Evolutionary conservation across 2,888 invertebrate species (phyloP), one percentile per base, ranked within the genome.

Genomic region (Phymatocera aterrima): DNA sequence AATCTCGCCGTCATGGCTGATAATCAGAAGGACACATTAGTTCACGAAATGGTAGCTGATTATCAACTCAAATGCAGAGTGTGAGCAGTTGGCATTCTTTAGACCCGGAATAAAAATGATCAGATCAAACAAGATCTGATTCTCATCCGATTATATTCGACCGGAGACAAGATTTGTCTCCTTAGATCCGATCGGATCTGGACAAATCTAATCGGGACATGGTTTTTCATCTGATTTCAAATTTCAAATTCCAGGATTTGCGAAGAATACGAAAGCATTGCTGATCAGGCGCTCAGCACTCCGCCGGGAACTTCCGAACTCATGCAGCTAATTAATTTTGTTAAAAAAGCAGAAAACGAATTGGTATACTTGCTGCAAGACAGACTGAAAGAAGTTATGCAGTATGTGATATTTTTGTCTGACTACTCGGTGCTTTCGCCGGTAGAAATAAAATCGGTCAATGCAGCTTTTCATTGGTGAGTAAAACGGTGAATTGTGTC

Each of bases 391-490:
- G 92, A 93, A 77, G 93, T 94, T 5, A 91, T 96, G 92, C 91
- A 92, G 78, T 96, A 96, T 85, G 95, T 98, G 72, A 90, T 95
- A 68, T 98, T 97, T 91, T 91, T 98, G 8, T 95, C 96, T 4
- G 97, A 98, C 90, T 96, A 96, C 86, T 94, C 95, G 0, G 91
- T 93, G 5, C 95, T 97, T 84, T 94, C 96, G 0, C 95, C 97
- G 0, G 92, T 96, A 3, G 97, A 98, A 91, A 95, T 98, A 87
- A 96, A 97, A 86, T 95, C 96, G 51, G 98, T 98, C 88, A 96
- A 96, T 83, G 95, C 95, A 83, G 95, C 97, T 0, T 97, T 97
- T 86, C 95, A 96, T 87, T 98, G 97, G 97, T 91, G 77, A 79
- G 83, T 75, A 78, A 34, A 15, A n/a, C n/a, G 37, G 18, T 5